Conservation (phyloP, 2,888 invertebrate genomes). For the Raillietiella orientalis region DNA sequence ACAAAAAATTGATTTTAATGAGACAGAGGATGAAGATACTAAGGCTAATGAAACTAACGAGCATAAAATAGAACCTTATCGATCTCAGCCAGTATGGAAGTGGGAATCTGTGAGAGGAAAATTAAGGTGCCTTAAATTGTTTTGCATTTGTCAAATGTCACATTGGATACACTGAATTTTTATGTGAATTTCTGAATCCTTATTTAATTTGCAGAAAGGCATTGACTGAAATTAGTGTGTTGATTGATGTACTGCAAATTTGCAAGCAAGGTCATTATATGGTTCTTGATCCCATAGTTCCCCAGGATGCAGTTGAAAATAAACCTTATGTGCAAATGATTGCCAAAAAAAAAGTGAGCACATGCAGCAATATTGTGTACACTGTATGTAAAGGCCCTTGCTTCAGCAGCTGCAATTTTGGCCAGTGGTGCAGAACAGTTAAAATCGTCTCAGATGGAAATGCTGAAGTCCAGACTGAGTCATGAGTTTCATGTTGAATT, state of each 20-base stretch:
- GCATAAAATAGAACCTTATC: slow-evolving; percentile 26
- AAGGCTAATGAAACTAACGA: slow-evolving; percentile 3
- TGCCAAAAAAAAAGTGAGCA: slow-evolving; percentile 43
- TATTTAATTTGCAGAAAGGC: slow-evolving; percentile 23
- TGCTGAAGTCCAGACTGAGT: slow-evolving; percentile 15
- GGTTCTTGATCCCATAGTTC: slow-evolving; percentile 59
- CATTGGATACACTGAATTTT: not conserved
- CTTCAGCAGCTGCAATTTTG: slow-evolving; percentile 51
- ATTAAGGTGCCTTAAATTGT: slow-evolving; percentile 21
- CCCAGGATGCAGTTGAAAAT: slow-evolving; percentile 43
- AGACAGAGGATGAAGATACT: slow-evolving; percentile 21
- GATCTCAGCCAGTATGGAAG: slow-evolving; percentile 73
- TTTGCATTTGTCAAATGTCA: not conserved
- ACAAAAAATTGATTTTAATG: slow-evolving; percentile 75
- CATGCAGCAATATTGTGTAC: slow-evolving; percentile 2
- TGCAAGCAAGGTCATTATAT: slow-evolving; percentile 78
- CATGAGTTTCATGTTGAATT: slow-evolving; percentile 80
- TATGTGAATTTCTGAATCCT: not conserved
- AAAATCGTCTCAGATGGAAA: slow-evolving; percentile 43
- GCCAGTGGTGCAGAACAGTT: slow-evolving; percentile 58
- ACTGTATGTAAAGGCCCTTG: slow-evolving; percentile 22
- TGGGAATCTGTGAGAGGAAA: slow-evolving; percentile 82
- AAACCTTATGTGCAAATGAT: slow-evolving; percentile 66
- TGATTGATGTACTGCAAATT: slow-evolving; percentile 66
- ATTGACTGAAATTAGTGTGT: slow-evolving; percentile 61